Base-by-base conservation (phyloP, 2,113 vertebrate species). In the Scolopax mira region DNA sequence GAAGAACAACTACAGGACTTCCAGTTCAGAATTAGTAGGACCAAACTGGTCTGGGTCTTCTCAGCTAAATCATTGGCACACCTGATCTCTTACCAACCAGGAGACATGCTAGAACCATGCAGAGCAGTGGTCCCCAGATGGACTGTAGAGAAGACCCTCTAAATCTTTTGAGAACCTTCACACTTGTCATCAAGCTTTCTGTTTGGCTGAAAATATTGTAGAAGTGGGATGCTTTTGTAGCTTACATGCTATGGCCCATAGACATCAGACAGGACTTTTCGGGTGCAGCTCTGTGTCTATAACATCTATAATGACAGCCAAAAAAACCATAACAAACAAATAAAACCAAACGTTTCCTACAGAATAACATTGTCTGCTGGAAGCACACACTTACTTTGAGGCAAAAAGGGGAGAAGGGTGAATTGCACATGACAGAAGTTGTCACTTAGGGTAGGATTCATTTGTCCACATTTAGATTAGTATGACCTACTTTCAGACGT, bases 401-500 rank as follows among this genome's bases (percentile, higher is more conserved):
- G 37, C 31, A 14, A 1, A 15, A 66, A 30, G 6, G 41, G 42
- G 31, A 91, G 14, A 15, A 23, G 25, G 54, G 18, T n/a, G 78
- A 75, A 87, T 81, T 51, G 73, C 73, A 71, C 39, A 23, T 51
- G 95, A 58, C 96, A 95, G 61, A 30, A 58, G 23, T 9, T 95
- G 93, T 85, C 93, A 51, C 84, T 55, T 12, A 7, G 37, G 52
- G 55, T 67, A 42, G 84, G 48, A 64, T 42, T 67, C 78, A 33
- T 85, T 81, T 89, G 91, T 42, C 73, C 84, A 4, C 37, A 6
- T 72, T 67, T 3, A 58, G 91, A 48, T 79, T 33, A 33, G 35
- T 28, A 60, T 64, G 91, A 81, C 84, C 91, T 85, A 85, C 78
- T 93, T 95, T 33, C 27, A n/a, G 86, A 39, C 70, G 75, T 16